A percentile compares a stretch with the other conserved stretches of the same genome.
These are phyloP conservation scores for Drosophila virilis DNA, from an alignment of 1,140 invertebrate genomes.

Conservation along the genomic window DNA sequence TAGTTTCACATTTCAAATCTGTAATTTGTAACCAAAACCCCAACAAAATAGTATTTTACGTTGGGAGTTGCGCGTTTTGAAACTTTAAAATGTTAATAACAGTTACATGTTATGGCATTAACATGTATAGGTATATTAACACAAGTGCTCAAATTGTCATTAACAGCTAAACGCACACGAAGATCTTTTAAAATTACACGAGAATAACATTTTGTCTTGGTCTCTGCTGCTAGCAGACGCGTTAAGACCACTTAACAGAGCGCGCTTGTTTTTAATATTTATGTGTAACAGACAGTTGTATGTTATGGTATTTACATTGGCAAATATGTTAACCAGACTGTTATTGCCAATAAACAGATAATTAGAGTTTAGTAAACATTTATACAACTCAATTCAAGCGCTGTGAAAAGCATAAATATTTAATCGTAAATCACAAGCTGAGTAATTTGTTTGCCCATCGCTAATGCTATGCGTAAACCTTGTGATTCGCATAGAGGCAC, in stretches of 20 bases:
- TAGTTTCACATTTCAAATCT: background rate
- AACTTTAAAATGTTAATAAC: background rate
- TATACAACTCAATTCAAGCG: constrained; percentile 17
- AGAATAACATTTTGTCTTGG: background rate
- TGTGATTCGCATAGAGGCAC: constrained; percentile 38
- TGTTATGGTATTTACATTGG: background rate
- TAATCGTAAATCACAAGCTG: constrained; percentile 13
- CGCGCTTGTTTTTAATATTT: too few relatives aligned
- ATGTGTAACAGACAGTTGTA: background rate
- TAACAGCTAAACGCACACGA: background rate
- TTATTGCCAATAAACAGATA: background rate
- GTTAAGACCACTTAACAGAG: too few relatives aligned
- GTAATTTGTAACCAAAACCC: background rate
- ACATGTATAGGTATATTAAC: background rate
- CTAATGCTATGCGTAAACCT: constrained; percentile 37
- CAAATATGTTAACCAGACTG: background rate
- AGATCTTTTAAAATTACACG: too few relatives aligned
- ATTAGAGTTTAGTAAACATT: constrained; percentile 8
- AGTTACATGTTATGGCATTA: background rate
- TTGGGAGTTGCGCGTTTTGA: too few relatives aligned
- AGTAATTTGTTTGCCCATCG: constrained; percentile 19
- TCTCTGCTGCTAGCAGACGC: background rate
- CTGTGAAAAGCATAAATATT: background rate
- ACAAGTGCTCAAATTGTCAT: background rate
- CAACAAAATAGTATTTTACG: too few relatives aligned